Conservation (phyloP, 2,888 invertebrate species). For the Villa cingulata region DNA sequence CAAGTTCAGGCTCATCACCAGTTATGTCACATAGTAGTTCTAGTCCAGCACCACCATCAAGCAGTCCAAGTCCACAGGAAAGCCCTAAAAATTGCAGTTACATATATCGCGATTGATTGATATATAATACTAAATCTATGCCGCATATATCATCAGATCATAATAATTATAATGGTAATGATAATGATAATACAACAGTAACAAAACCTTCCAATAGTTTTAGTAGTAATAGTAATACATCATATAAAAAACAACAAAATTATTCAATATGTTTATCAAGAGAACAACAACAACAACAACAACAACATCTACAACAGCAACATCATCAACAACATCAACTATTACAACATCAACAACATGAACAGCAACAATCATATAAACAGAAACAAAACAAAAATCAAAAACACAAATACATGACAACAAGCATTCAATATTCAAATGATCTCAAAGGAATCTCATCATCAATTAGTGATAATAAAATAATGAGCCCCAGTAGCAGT, state of each 20-base stretch:
- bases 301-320: conserved; percentile 3
- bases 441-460: no score
- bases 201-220: no score
- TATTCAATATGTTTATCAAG: no score
- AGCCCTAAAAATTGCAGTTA: conserved; percentile 39
- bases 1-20: conserved; percentile 37
- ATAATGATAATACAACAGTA: no score
- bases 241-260: no score
- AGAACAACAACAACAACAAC: neutral
- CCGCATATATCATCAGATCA: conserved; percentile 22
- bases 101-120: conserved; percentile 39
- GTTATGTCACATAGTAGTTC: conserved; percentile 38
- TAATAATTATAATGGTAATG: no score
- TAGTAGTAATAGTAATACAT: no score
- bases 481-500: no score
- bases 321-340: conserved; percentile 12
- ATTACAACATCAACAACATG: neutral
- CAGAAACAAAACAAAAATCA: no score
- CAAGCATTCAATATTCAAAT: no score
- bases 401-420: neutral
- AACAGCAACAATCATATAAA: conserved; percentile 8
- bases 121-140: conserved; percentile 37
- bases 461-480: no score
- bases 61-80: conserved; percentile 38
- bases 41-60: conserved; percentile 38